phyloP scores from a whole-genome alignment of 2,797 vertebrate species.

The Sebastes flavidus region DNA sequence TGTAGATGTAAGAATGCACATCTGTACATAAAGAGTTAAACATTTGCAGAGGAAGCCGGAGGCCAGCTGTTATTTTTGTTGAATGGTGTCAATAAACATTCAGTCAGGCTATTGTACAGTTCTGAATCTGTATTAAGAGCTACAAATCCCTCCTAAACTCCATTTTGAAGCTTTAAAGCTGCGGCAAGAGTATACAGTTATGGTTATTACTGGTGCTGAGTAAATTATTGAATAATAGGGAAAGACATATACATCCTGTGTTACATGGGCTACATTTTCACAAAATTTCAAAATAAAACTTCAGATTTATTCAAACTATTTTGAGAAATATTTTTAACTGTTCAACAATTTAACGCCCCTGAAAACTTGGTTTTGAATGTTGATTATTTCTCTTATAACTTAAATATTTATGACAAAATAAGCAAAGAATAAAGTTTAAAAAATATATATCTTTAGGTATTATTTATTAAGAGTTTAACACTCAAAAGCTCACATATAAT shows the following conservation, averaged over 20 bases:
- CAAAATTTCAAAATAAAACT: background rate
- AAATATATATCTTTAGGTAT: background rate
- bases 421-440: background rate
- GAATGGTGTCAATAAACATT: slow-evolving; percentile 26
- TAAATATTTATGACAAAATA: background rate
- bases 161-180: background rate
- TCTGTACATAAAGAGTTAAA: slow-evolving; percentile 13
- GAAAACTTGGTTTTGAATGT: background rate
- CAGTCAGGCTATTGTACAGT: slow-evolving; percentile 12
- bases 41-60: slow-evolving; percentile 1
- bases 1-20: slow-evolving; percentile 9
- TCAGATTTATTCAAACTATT: background rate
- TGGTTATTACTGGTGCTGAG: background rate
- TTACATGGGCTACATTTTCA: background rate
- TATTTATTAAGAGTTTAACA: background rate
- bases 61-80: slow-evolving; percentile 6
- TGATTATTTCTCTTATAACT: background rate
- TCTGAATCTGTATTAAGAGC: slow-evolving; percentile 6
- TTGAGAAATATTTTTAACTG: background rate
- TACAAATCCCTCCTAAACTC: background rate
- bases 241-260: background rate
- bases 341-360: background rate
- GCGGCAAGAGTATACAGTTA: background rate
- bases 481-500: background rate
- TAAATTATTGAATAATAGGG: background rate